Percentiles rank a stretch among this genome's conserved stretches.
Evolutionary conservation across 2,797 vertebrate species (phyloP).

Genomic region (Austrolebias charrua): DNA sequence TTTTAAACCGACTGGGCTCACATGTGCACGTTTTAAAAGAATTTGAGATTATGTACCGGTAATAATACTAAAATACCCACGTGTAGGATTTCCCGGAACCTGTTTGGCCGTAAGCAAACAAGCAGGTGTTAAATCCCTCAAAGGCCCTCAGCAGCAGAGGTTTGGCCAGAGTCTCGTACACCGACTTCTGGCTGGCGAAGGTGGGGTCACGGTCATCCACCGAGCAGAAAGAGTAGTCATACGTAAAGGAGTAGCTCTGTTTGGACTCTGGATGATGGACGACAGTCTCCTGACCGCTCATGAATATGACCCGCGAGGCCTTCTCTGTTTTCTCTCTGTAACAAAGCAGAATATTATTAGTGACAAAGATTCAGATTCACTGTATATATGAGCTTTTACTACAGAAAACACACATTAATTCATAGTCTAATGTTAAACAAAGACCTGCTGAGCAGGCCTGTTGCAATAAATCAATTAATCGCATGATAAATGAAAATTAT

Average conservation of each 20-base stretch:
- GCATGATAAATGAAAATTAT: no score
- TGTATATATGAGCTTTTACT: no score
- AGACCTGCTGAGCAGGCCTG: no score
- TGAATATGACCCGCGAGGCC: slow-evolving; percentile 81
- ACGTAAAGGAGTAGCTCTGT: slow-evolving; percentile 84
- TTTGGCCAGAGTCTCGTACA: slow-evolving; percentile 85
- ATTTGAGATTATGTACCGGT: neutral
- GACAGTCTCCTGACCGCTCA: slow-evolving; percentile 81
- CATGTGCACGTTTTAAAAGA: no score
- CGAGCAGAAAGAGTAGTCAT: slow-evolving; percentile 92
- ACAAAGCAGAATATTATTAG: slow-evolving; percentile 6
- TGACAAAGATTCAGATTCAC: no score
- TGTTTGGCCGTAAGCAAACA: slow-evolving; percentile 97
- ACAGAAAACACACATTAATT: no score
- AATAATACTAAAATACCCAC: slow-evolving; percentile 74
- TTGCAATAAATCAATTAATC: no score
- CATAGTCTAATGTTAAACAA: no score
- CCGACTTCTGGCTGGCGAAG: slow-evolving; percentile 83
- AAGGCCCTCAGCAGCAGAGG: slow-evolving; percentile 90
- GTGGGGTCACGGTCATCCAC: slow-evolving; percentile 77
- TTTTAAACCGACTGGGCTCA: neutral
- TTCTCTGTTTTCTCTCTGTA: slow-evolving; percentile 86
- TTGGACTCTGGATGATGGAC: slow-evolving; percentile 86
- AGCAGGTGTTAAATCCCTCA: slow-evolving; percentile 93
- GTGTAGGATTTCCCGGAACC: slow-evolving; percentile 98